phyloP scores from a whole-genome alignment of 92 coral and sea anemone species.

The Phenganax subtilis region DNA sequence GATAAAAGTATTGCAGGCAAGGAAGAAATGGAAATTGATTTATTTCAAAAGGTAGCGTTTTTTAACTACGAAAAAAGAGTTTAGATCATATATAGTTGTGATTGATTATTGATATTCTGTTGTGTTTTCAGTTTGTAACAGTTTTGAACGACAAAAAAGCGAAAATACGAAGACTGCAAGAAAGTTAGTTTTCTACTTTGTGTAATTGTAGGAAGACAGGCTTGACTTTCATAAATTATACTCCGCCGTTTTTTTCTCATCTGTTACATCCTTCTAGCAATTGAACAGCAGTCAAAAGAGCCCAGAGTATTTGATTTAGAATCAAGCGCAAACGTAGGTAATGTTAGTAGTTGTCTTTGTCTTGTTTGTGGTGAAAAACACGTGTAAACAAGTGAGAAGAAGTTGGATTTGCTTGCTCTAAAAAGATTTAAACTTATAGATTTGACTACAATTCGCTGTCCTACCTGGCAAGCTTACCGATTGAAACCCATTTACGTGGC shows the following conservation, averaged over 20 bases:
- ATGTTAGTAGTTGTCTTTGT: neutral
- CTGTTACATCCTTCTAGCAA: neutral
- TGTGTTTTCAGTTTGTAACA: conserved; percentile 63
- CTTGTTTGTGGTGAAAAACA: no score
- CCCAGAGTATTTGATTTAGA: no score
- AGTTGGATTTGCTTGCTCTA: no score
- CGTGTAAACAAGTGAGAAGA: no score
- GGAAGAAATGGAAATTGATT: conserved; percentile 72
- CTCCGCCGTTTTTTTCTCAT: neutral
- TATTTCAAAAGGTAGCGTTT: conserved; percentile 61
- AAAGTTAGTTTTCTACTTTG: conserved; percentile 18
- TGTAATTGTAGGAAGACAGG: neutral
- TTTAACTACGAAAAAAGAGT: neutral
- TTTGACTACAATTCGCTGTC: no score
- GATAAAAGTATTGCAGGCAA: conserved; percentile 70
- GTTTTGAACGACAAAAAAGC: conserved; percentile 81
- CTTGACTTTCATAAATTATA: neutral
- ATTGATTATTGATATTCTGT: neutral
- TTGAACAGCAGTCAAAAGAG: conserved; percentile 22
- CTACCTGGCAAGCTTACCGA: no score
- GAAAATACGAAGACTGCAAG: conserved; percentile 75
- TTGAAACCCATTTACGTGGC: no score
- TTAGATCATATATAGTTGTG: no score
- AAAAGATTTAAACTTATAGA: no score
- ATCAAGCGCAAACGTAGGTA: neutral